Conservation (phyloP, 1,140 invertebrate genomes). For the Epicauta chinensis region DNA sequence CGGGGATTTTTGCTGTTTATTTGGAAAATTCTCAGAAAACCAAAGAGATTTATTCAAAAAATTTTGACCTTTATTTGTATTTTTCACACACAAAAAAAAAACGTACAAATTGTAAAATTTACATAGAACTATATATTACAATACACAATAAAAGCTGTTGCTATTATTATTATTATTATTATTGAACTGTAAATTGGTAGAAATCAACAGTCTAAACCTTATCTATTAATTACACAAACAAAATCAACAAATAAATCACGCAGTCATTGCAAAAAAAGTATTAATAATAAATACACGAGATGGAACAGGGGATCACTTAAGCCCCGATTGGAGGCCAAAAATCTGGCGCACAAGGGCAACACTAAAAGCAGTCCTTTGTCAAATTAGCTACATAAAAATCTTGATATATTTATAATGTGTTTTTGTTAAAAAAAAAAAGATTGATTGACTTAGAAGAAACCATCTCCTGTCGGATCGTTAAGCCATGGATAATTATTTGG, state of each 20-base stretch:
- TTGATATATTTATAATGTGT: no score
- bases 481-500: slow-evolving; percentile 93
- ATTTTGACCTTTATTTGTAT: no score
- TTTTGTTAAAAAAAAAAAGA: background rate
- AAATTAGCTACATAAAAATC: slow-evolving; percentile 10
- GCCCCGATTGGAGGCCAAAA: slow-evolving; percentile 11
- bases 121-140: no score
- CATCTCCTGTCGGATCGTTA: slow-evolving; percentile 87
- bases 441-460: slow-evolving; percentile 49
- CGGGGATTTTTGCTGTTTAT: no score
- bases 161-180: no score
- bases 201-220: slow-evolving; percentile 35
- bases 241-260: slow-evolving; percentile 36
- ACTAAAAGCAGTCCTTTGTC: slow-evolving; percentile 20
- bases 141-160: no score
- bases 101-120: no score
- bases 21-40: no score
- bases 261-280: slow-evolving; percentile 26
- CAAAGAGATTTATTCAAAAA: no score
- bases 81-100: no score
- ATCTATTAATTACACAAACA: slow-evolving; percentile 26
- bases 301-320: slow-evolving; percentile 33
- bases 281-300: slow-evolving; percentile 34
- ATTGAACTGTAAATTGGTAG: slow-evolving; percentile 1
- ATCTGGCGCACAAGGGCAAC: slow-evolving; percentile 14